Evolutionary conservation across 2,888 invertebrate species (phyloP).

Genomic region (Pharmacophagus antenor): DNA sequence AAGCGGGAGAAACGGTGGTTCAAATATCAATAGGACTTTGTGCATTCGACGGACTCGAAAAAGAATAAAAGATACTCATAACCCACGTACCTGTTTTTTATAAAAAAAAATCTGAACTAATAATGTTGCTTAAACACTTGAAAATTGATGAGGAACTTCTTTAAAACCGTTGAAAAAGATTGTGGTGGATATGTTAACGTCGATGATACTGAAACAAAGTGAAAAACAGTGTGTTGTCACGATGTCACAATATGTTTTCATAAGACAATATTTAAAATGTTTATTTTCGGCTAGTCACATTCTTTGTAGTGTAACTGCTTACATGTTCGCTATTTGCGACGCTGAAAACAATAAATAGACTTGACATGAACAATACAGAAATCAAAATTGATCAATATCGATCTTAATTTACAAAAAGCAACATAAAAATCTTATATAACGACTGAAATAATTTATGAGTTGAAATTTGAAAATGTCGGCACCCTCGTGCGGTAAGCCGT

Average conservation of each 20-base stretch:
- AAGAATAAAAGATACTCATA: neutral
- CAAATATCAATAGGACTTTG: too few relatives aligned
- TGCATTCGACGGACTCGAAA: too few relatives aligned
- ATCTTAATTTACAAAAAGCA: neutral
- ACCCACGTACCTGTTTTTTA: neutral
- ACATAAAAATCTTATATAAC: neutral
- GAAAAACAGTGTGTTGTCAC: neutral
- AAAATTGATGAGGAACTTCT: neutral
- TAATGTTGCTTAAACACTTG: neutral
- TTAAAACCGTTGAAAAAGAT: neutral
- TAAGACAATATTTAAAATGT: too few relatives aligned
- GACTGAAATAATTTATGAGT: neutral
- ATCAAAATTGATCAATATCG: neutral
- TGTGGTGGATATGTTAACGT: neutral
- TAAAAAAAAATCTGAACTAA: neutral
- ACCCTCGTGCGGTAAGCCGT: constrained; percentile 48
- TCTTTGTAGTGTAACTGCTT: neutral
- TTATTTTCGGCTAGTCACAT: neutral
- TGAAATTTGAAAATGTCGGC: constrained; percentile 33
- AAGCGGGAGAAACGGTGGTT: too few relatives aligned
- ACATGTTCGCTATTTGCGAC: neutral
- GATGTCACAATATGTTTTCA: too few relatives aligned
- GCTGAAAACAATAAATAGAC: neutral
- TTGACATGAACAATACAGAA: neutral
- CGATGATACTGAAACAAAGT: neutral